Evolutionary conservation across 2,888 invertebrate species (phyloP).

Genomic region (Himalopsyche tibetana): DNA sequence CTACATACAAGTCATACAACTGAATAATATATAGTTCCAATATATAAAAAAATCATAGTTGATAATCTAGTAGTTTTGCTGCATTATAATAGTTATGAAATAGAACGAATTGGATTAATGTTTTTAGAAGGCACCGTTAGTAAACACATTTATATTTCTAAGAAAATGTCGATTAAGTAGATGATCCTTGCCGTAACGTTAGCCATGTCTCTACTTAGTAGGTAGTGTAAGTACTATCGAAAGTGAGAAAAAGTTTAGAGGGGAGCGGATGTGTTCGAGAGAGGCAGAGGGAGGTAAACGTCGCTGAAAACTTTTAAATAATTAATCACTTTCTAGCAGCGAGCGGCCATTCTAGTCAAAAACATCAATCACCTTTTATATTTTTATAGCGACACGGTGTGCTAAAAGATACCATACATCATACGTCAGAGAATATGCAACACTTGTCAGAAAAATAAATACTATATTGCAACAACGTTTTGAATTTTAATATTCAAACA

Average conservation of each 20-base stretch:
- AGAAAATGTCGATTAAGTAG: not conserved
- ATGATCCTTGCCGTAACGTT: not conserved
- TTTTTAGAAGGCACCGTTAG: no score
- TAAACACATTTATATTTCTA: not conserved
- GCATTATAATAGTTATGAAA: no score
- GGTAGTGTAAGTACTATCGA: not conserved
- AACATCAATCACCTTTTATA: constrained; percentile 8
- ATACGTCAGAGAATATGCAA: no score
- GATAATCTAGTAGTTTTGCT: no score
- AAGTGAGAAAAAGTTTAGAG: constrained; percentile 11
- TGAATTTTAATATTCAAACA: no score
- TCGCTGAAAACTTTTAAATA: constrained; percentile 34
- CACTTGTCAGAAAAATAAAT: no score
- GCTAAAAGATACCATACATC: not conserved
- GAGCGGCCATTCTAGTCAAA: constrained; percentile 33
- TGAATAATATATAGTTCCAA: no score
- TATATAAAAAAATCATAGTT: no score
- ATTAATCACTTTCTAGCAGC: constrained; percentile 23
- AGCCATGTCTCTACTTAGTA: not conserved
- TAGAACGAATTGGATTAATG: no score
- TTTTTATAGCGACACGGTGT: constrained; percentile 6
- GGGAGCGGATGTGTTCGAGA: not conserved
- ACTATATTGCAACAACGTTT: no score
- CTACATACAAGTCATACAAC: no score
- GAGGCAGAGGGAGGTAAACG: not conserved